These are phyloP conservation scores for Nephrotoma flavescens DNA, from an alignment of 2,888 invertebrate genomes.

Conservation along the genomic window DNA sequence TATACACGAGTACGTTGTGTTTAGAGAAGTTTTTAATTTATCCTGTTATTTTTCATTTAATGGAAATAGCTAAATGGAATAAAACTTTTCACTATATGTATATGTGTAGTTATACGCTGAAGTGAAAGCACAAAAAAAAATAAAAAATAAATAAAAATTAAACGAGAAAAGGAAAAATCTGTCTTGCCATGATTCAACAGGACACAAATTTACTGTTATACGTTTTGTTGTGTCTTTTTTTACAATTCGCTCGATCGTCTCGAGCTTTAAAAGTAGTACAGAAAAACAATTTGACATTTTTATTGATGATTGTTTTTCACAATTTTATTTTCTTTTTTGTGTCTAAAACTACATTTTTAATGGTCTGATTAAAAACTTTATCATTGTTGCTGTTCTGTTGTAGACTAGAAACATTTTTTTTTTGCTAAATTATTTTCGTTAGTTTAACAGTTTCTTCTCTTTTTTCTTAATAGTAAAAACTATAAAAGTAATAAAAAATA, in stretches of 20 bases:
- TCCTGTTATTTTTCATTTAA: not conserved
- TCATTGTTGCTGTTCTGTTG: not conserved
- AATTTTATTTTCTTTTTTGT: not conserved
- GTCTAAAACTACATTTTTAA: not conserved
- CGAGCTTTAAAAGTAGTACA: not conserved
- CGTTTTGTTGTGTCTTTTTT: not conserved
- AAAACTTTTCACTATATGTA: not conserved
- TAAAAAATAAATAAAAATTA: not conserved
- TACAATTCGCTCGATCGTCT: not conserved
- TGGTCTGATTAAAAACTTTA: not conserved
- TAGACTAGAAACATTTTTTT: not conserved
- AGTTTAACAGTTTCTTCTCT: not conserved
- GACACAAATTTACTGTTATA: not conserved
- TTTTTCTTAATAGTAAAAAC: not conserved
- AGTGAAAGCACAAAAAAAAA: not conserved
- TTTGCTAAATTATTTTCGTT: not conserved
- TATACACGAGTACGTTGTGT: not conserved
- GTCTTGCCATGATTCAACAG: not conserved
- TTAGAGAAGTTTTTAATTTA: not conserved
- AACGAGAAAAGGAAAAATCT: not conserved
- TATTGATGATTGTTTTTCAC: not conserved
- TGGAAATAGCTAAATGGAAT: not conserved
- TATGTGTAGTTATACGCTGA: not conserved
- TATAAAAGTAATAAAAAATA: not conserved
- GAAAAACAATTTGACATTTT: not conserved